Conservation (phyloP, 1,140 invertebrate genomes). For the Brachionus rotundiformis region DNA sequence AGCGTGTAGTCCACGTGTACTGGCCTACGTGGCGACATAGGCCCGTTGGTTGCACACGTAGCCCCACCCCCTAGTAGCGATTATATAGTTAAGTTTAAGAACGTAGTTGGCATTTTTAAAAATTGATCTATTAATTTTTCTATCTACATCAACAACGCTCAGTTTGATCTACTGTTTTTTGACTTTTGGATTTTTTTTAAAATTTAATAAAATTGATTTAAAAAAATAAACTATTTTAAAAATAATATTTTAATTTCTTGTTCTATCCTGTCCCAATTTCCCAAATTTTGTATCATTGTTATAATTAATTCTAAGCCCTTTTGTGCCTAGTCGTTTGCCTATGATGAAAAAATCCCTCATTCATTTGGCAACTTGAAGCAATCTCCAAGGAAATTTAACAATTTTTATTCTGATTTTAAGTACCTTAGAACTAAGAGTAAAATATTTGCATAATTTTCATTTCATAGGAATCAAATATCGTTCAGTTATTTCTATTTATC, state of each 20-base stretch:
- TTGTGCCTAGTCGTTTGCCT: too few species aligned
- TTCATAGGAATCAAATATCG: too few species aligned
- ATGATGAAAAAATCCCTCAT: too few species aligned
- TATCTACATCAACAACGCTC: neutral
- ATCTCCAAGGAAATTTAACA: too few species aligned
- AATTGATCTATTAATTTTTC: neutral
- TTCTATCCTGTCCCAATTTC: neutral
- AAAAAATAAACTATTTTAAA: neutral
- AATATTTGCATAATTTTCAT: too few species aligned
- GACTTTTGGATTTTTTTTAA: neutral
- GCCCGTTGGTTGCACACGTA: neutral
- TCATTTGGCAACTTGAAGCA: too few species aligned
- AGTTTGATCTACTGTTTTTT: neutral
- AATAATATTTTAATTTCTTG: neutral
- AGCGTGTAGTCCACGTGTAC: neutral
- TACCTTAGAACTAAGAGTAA: too few species aligned
- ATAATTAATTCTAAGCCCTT: too few species aligned
- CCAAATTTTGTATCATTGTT: neutral
- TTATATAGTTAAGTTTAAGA: too few species aligned
- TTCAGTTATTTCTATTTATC: too few species aligned
- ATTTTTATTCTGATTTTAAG: too few species aligned
- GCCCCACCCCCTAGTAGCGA: too few species aligned
- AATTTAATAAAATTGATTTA: neutral
- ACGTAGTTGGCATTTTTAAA: neutral
- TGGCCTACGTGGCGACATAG: neutral